Evolutionary conservation across 2,113 vertebrate species (phyloP).

Genomic region (Coturnix japonica): DNA sequence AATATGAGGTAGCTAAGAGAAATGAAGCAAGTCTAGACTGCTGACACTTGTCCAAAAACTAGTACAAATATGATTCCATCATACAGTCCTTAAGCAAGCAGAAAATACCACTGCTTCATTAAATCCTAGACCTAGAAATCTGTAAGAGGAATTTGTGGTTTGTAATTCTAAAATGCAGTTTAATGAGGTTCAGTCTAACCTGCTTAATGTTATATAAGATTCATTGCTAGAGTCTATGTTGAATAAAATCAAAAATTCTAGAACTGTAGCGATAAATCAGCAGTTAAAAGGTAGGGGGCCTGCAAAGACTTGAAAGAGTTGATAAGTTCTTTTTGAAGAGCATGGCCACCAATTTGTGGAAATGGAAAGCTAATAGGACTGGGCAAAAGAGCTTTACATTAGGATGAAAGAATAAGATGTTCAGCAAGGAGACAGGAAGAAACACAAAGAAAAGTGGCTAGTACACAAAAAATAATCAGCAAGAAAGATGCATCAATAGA

Average conservation of each 20-base stretch:
- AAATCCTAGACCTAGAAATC: neutral
- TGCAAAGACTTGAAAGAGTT: neutral
- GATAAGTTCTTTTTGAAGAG: neutral
- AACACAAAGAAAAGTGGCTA: neutral
- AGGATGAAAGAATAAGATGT: neutral
- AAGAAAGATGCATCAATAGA: neutral
- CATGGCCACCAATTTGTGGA: neutral
- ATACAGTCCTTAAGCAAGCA: neutral
- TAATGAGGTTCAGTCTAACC: neutral
- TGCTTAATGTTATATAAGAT: neutral
- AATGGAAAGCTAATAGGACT: neutral
- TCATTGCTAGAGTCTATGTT: neutral
- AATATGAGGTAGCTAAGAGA: neutral
- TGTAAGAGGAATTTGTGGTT: neutral
- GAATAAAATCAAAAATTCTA: neutral
- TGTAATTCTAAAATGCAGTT: neutral
- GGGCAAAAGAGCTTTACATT: conserved; percentile 4
- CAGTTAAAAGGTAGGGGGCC: neutral
- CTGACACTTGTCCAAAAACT: neutral
- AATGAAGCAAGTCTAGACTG: neutral
- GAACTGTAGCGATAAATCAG: neutral
- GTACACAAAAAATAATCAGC: neutral
- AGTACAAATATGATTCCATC: neutral
- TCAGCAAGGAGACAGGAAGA: neutral
- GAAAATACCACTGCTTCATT: neutral